Evolutionary conservation across 2,797 vertebrate genomes (phyloP).

Genomic region (Sparidentex hasta): DNA sequence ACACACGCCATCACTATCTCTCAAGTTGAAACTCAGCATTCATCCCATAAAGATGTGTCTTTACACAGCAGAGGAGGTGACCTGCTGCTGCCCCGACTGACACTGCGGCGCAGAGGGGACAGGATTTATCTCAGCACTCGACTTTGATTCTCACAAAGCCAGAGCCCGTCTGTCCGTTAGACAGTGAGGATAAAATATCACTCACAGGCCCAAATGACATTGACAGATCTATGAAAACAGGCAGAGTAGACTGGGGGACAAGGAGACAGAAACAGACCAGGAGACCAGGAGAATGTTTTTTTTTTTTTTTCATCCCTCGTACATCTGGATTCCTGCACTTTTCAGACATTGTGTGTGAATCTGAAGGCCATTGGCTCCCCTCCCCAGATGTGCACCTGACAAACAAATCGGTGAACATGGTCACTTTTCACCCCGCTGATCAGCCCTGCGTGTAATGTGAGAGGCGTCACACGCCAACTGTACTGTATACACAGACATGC

Average conservation of each 20-base stretch:
- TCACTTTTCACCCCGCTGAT: constrained; percentile 46
- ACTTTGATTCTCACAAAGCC: constrained; percentile 56
- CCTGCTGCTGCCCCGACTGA: constrained; percentile 46
- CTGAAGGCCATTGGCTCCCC: constrained; percentile 54
- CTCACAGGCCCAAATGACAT: constrained; percentile 69
- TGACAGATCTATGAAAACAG: constrained; percentile 73
- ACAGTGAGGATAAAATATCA: constrained; percentile 71
- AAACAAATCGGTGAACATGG: constrained; percentile 63
- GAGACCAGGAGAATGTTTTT: constrained; percentile 26
- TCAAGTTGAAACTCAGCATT: constrained; percentile 43
- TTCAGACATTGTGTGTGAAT: constrained; percentile 39
- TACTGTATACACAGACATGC: constrained; percentile 32
- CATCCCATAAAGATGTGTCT: constrained; percentile 44
- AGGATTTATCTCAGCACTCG: constrained; percentile 53
- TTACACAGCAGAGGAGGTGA: constrained; percentile 56
- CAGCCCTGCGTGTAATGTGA: constrained; percentile 29
- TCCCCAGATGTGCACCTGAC: constrained; percentile 73
- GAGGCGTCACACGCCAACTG: constrained; percentile 30
- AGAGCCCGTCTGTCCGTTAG: constrained; percentile 43
- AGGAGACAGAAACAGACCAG: constrained; percentile 44
- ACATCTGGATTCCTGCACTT: constrained; percentile 73
- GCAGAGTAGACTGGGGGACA: constrained; percentile 2
- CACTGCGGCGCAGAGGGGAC: constrained; percentile 31
- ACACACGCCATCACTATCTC: constrained; percentile 39
- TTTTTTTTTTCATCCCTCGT: constrained; percentile 9